Conservation (phyloP, 2,113 vertebrate genomes). For the Varanus salvator region DNA sequence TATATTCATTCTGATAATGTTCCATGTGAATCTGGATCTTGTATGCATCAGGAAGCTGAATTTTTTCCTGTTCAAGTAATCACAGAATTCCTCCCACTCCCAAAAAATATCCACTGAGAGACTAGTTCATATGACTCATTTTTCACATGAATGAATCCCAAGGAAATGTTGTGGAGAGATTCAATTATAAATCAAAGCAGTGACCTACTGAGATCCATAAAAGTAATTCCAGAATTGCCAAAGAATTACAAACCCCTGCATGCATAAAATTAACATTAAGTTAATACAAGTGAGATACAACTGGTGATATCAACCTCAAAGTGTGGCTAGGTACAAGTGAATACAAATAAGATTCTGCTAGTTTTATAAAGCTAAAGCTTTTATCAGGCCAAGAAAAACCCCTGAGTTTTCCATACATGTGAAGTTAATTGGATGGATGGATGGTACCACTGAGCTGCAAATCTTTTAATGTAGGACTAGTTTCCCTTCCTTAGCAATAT, state of each 20-base stretch:
- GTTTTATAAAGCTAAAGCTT: conserved; percentile 11
- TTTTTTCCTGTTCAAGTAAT: neutral
- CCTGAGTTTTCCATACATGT: neutral
- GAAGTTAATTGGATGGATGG: neutral
- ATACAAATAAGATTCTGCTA: neutral
- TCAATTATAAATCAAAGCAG: conserved; percentile 1
- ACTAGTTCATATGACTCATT: conserved; percentile 6
- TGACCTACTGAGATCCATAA: neutral
- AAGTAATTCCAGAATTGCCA: neutral
- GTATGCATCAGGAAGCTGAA: neutral
- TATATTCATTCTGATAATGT: neutral
- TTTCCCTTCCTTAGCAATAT: neutral
- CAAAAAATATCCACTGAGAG: neutral
- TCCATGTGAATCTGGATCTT: neutral
- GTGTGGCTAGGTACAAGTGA: neutral
- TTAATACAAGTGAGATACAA: neutral
- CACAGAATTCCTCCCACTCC: neutral
- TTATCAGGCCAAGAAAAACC: neutral
- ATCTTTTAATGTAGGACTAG: neutral
- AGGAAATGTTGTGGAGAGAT: conserved; percentile 4
- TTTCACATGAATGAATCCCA: neutral
- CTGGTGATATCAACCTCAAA: neutral
- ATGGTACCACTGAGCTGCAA: neutral
- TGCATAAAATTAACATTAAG: conserved; percentile 5
- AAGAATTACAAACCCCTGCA: conserved; percentile 3